Evolutionary conservation across 2,888 invertebrate species (phyloP).

Genomic region (Altica lythri): DNA sequence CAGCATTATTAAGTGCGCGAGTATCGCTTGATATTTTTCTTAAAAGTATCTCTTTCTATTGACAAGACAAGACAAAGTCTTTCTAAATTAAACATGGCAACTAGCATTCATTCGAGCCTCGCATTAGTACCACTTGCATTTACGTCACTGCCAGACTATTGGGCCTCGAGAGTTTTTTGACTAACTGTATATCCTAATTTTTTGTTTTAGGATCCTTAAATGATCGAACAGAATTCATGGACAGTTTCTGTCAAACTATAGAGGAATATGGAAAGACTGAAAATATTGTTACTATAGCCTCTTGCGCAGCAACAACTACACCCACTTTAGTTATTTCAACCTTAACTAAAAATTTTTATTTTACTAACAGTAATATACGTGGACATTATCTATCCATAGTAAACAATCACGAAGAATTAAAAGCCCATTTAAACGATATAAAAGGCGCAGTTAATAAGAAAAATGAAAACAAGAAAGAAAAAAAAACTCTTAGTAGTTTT

Average conservation of each 20-base stretch:
- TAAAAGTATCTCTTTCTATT: too few relatives aligned
- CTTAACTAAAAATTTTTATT: slow-evolving; percentile 50
- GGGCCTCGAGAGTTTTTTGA: too few relatives aligned
- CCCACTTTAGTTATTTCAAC: slow-evolving; percentile 48
- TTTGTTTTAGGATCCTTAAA: slow-evolving; percentile 12
- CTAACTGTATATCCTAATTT: not conserved
- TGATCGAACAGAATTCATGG: slow-evolving; percentile 34
- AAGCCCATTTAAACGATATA: not conserved
- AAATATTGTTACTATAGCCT: slow-evolving; percentile 45
- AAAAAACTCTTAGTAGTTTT: too few relatives aligned
- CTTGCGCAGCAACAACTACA: slow-evolving; percentile 25
- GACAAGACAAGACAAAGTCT: too few relatives aligned
- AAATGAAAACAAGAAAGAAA: too few relatives aligned
- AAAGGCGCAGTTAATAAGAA: too few relatives aligned
- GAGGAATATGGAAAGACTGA: slow-evolving; percentile 43
- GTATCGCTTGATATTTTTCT: too few relatives aligned
- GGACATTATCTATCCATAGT: slow-evolving; percentile 41
- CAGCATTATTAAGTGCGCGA: too few relatives aligned
- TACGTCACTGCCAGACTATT: too few relatives aligned
- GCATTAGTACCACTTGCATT: too few relatives aligned
- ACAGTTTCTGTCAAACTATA: slow-evolving; percentile 43
- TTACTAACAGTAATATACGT: slow-evolving; percentile 40
- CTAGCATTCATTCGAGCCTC: too few relatives aligned
- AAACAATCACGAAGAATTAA: slow-evolving; percentile 29
- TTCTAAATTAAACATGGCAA: too few relatives aligned